phyloP scores from a whole-genome alignment of 2,797 vertebrate genomes.

The Pipistrellus pipistrellus region DNA sequence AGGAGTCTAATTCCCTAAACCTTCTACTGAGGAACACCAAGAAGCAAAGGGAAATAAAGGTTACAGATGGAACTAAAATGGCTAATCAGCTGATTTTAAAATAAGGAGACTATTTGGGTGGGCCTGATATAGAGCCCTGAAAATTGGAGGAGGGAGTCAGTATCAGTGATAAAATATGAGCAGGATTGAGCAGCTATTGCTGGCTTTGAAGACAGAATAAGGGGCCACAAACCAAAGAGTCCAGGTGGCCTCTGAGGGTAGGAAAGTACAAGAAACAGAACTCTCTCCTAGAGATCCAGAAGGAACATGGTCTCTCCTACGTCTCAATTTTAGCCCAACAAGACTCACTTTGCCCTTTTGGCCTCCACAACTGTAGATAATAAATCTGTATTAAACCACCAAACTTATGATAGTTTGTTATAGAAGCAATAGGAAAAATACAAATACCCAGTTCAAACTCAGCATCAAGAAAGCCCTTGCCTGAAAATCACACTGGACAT shows the following conservation, averaged over 20 bases:
- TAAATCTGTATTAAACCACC: background rate
- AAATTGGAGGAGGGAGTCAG: background rate
- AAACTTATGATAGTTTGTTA: background rate
- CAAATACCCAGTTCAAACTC: background rate
- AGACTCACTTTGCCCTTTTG: background rate
- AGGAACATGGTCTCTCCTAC: background rate
- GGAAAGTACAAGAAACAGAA: background rate
- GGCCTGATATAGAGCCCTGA: background rate
- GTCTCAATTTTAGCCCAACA: background rate
- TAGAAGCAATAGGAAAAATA: background rate
- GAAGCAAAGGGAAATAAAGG: background rate
- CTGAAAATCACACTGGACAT: background rate
- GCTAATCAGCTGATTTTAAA: conserved; percentile 8
- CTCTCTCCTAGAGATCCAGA: background rate
- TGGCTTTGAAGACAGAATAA: background rate
- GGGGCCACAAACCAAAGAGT: background rate
- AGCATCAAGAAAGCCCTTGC: background rate
- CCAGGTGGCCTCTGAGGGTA: background rate
- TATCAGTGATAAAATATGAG: too few species aligned
- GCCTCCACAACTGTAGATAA: background rate
- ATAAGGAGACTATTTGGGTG: background rate
- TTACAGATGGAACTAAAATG: background rate
- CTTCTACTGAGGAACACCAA: background rate
- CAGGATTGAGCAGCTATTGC: background rate
- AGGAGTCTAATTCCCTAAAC: background rate